Evolutionary conservation across 2,888 invertebrate species (phyloP).

Genomic region (Melanargia galathea): DNA sequence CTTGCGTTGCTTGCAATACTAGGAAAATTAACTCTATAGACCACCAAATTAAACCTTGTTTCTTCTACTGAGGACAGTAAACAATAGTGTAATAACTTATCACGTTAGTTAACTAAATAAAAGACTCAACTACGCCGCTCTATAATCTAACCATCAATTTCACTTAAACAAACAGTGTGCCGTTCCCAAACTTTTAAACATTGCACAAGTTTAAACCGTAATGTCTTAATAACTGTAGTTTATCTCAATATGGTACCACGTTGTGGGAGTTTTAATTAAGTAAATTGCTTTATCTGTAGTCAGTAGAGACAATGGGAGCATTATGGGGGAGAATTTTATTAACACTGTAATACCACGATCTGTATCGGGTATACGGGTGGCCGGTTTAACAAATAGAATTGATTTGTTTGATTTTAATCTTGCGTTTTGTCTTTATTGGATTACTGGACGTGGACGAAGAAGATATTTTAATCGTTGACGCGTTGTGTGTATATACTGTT

Average conservation of each 20-base stretch:
- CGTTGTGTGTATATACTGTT: no score
- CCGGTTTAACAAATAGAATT: constrained; percentile 74
- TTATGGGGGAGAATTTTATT: constrained; percentile 70
- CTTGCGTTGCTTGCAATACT: no score
- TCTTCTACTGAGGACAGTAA: not conserved
- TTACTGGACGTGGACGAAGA: not conserved
- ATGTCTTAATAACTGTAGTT: constrained; percentile 68
- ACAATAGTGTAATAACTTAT: constrained; percentile 4
- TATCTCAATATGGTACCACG: constrained; percentile 61
- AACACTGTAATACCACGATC: constrained; percentile 61
- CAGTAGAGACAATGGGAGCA: constrained; percentile 67
- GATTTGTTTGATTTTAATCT: constrained; percentile 77
- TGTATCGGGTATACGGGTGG: constrained; percentile 72
- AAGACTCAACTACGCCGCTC: constrained; percentile 18
- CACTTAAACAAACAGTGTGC: constrained; percentile 37
- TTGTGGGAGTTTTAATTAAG: constrained; percentile 77
- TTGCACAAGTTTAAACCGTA: constrained; percentile 45
- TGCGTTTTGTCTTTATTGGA: constrained; percentile 34
- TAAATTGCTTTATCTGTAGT: constrained; percentile 78
- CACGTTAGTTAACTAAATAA: constrained; percentile 14
- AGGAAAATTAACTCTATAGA: not conserved
- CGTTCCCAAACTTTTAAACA: constrained; percentile 43
- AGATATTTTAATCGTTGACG: not conserved
- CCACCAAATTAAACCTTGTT: not conserved
- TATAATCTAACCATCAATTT: constrained; percentile 37